Evolutionary conservation across 2,113 vertebrate species (phyloP).

Genomic region (Actenoides hombroni): DNA sequence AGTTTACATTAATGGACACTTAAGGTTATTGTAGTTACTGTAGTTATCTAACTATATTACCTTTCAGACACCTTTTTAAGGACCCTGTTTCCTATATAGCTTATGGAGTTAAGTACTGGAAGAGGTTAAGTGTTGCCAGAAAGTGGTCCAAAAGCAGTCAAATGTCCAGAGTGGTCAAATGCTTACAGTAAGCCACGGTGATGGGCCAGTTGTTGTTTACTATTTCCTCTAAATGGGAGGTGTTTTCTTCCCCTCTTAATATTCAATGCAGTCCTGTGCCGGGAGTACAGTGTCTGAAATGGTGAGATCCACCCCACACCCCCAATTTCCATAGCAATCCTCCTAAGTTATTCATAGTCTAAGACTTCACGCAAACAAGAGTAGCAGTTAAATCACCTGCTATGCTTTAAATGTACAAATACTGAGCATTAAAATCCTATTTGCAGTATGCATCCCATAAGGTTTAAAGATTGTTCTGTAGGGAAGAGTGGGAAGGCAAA

Average conservation of each 20-base stretch:
- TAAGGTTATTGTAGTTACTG: background rate
- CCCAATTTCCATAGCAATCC: background rate
- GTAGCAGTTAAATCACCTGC: conserved; percentile 6
- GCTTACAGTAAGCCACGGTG: background rate
- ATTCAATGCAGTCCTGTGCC: background rate
- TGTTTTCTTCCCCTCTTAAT: background rate
- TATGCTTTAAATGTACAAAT: background rate
- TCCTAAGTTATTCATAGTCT: background rate
- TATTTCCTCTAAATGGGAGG: background rate
- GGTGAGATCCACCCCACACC: rapidly evolving
- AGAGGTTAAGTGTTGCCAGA: background rate
- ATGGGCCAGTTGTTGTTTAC: background rate
- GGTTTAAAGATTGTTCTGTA: background rate
- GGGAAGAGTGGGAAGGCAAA: conserved; percentile 21
- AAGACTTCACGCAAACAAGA: background rate
- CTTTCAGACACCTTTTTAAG: background rate
- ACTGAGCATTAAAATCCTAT: background rate
- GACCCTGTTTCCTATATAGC: background rate
- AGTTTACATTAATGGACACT: background rate
- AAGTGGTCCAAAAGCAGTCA: background rate
- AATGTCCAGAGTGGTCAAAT: background rate
- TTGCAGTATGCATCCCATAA: background rate
- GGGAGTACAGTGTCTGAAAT: background rate
- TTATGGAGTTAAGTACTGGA: background rate
- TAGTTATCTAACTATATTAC: background rate